Percentiles rank a stretch among this genome's conserved stretches.
phyloP scores from a whole-genome alignment of 2,113 vertebrate species.

The Cavia aperea region DNA sequence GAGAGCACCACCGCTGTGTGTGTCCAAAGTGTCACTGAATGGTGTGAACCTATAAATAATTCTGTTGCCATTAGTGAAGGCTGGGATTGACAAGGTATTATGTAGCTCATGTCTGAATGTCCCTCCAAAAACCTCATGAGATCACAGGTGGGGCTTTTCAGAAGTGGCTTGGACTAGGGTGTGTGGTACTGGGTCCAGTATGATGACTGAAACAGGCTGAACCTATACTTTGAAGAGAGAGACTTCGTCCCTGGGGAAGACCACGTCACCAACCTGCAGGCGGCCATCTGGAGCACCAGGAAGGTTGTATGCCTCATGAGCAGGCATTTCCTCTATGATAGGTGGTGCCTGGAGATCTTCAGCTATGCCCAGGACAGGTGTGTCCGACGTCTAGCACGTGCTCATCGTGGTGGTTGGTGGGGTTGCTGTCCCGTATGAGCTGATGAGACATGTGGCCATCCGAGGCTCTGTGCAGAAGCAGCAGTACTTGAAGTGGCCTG shows the following conservation, averaged over 20 bases:
- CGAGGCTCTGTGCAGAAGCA: constrained; percentile 79
- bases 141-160: too few species aligned
- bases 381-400: constrained; percentile 77
- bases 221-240: constrained; percentile 89
- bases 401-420: constrained; percentile 88
- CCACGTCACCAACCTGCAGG: constrained; percentile 84
- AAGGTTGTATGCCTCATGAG: constrained; percentile 88
- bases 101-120: too few species aligned
- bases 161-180: too few species aligned
- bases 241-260: constrained; percentile 90
- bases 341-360: constrained; percentile 93
- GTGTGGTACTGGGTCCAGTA: constrained; percentile 72
- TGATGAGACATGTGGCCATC: constrained; percentile 82
- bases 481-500: constrained; percentile 85
- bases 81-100: too few species aligned
- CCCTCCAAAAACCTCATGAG: too few species aligned
- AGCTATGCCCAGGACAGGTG: constrained; percentile 83
- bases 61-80: too few species aligned
- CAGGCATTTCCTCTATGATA: constrained; percentile 86
- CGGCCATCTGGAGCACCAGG: constrained; percentile 85
- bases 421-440: constrained; percentile 84
- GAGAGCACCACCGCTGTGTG: too few species aligned
- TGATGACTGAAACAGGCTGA: constrained; percentile 80
- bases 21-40: too few species aligned
- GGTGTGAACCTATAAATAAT: too few species aligned